Conservation (phyloP, 2,113 vertebrate genomes). For the Meleagris gallopavo region DNA sequence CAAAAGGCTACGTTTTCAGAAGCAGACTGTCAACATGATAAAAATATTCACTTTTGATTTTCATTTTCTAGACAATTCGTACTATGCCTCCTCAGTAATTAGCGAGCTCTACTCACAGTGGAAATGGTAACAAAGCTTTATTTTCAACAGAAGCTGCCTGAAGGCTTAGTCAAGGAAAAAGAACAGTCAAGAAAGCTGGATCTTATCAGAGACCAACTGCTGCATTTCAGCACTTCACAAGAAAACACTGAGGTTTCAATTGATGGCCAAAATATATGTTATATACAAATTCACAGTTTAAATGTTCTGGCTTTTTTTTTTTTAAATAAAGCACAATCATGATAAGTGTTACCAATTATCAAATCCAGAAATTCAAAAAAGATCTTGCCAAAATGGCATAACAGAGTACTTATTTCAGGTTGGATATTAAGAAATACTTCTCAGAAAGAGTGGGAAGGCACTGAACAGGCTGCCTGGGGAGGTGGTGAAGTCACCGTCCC, state of each 20-base stretch:
- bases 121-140: background rate
- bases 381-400: background rate
- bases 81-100: background rate
- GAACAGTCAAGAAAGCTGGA: background rate
- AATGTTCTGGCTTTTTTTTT: background rate
- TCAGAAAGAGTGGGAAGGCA: too few relatives aligned
- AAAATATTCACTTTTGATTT: conserved; percentile 15
- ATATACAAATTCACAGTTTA: background rate
- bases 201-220: conserved; percentile 1
- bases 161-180: background rate
- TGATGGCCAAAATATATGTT: background rate
- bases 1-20: background rate
- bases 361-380: background rate
- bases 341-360: background rate
- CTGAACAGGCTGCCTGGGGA: too few relatives aligned
- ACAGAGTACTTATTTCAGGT: background rate
- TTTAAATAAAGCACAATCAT: background rate
- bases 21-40: background rate
- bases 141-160: conserved; percentile 6
- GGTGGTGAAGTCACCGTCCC: too few relatives aligned
- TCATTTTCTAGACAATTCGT: background rate
- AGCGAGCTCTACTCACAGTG: background rate
- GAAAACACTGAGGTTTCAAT: background rate
- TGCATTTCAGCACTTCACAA: conserved; percentile 13
- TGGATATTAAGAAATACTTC: too few relatives aligned